Base-by-base conservation (phyloP, 2,113 vertebrate species). In the Pelmatolapia mariae region DNA sequence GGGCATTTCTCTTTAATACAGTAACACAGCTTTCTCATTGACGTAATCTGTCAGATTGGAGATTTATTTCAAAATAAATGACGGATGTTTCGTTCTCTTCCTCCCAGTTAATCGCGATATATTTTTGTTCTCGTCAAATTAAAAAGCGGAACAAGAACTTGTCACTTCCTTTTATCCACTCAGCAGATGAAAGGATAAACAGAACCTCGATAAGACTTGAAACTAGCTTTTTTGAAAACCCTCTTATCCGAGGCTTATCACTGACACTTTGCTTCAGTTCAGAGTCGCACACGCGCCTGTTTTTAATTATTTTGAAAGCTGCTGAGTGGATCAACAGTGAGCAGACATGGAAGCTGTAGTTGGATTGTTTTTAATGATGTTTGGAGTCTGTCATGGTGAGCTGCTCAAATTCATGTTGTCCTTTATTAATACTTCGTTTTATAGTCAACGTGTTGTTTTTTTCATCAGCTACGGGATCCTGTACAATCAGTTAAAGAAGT, bases 281-380 rank as follows among this genome's bases (percentile, higher is more conserved):
- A 9, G 63, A 43, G 66, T 13, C 13, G 13, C 38, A 43, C 38
- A 16, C n/a, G 22, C 50, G 9, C 2, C 18, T 50, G 3, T 8
- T 50, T 68, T 68, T 4, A 71, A 16, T 10, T 24, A 4, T 33
- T 22, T 3, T 7, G 18, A 57, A 19, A 76, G 61, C 78, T 79
- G 19, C 18, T 8, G 22, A 43, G 7, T 54, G 56, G 24, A 24
- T 54, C 33, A 24, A 26, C 16, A 38, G 43, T 38, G 24, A 26
- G 10, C 29, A 87, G 79, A 84, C 31, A 91, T 83, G 90, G 61
- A 81, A 13, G 87, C 87, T 83, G 59, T 87, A 52, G 11, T 52
- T 24, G 79, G 71, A 38, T 10, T 90, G 71, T 24, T 85, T 31
- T 3, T 90, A 68, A 40, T 90, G 47, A 24, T 90, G 29, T 22